Percentiles rank a stretch among this genome's conserved stretches.
Evolutionary conservation across 2,888 invertebrate genomes (phyloP).

Genomic region (Acronicta psi): DNA sequence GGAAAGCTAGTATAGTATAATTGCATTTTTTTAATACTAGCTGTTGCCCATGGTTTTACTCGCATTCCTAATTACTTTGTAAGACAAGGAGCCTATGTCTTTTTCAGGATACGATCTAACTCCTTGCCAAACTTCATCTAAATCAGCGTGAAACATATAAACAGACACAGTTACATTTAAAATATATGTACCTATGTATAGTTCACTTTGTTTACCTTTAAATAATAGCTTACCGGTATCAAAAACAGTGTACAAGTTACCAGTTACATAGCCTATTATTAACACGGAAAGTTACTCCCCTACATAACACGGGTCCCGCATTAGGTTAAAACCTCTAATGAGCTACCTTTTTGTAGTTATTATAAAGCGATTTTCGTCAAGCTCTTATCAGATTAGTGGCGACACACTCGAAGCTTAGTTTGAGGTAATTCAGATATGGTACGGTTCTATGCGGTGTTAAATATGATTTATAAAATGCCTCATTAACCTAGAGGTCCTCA

Average conservation of each 20-base stretch:
- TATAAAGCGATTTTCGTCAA: conserved; percentile 70
- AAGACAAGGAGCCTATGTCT: no score
- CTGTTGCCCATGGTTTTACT: no score
- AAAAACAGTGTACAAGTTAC: not conserved
- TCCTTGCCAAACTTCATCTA: no score
- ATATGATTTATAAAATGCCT: conserved; percentile 18
- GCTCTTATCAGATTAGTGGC: conserved; percentile 73
- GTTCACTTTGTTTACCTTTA: no score
- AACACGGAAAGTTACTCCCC: not conserved
- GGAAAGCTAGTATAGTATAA: no score
- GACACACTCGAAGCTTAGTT: conserved; percentile 60
- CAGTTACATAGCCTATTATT: not conserved
- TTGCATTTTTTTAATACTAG: no score
- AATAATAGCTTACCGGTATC: not conserved
- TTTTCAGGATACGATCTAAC: no score
- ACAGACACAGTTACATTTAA: no score
- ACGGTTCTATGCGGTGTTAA: conserved; percentile 15
- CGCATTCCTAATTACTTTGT: no score
- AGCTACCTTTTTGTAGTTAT: conserved; percentile 60
- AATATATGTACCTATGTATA: no score
- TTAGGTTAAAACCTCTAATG: conserved; percentile 51
- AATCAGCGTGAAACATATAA: no score
- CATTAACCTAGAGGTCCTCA: no score
- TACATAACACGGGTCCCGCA: conserved; percentile 8
- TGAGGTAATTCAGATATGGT: conserved; percentile 12